Conservation (phyloP, 2,797 vertebrate species). For the Micropoecilia bifurca region DNA sequence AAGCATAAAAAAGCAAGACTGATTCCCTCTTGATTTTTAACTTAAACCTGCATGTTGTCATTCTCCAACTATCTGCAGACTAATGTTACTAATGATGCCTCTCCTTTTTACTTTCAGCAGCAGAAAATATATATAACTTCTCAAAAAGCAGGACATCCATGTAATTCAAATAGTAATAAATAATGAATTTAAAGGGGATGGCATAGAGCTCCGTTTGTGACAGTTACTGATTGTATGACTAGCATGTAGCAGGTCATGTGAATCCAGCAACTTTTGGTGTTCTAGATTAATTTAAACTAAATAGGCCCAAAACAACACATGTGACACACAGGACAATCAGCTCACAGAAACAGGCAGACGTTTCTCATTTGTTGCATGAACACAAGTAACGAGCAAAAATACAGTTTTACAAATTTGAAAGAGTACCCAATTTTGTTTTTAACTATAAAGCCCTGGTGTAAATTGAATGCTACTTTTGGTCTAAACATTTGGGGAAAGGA, state of each 20-base stretch:
- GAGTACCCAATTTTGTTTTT: not conserved
- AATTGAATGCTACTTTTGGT: not conserved
- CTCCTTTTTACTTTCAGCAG: conserved; percentile 1
- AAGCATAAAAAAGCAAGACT: not conserved
- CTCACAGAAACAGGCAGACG: not conserved
- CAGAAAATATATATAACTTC: not conserved
- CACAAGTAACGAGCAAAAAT: not conserved
- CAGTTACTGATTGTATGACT: not conserved
- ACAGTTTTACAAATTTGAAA: not conserved
- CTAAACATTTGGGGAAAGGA: not conserved
- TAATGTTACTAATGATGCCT: not conserved
- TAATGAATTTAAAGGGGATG: not conserved
- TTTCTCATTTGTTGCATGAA: not conserved
- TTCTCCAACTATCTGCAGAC: not conserved
- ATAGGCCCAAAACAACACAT: not conserved
- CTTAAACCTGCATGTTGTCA: not conserved
- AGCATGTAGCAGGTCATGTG: not conserved
- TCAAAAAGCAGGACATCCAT: not conserved
- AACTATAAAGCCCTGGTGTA: not conserved
- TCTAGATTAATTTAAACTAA: not conserved
- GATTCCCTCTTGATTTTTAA: not conserved
- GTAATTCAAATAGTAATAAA: not conserved
- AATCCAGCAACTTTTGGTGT: not conserved
- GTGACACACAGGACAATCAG: not conserved
- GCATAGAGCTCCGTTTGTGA: not conserved